Evolutionary conservation across 2,888 invertebrate genomes (phyloP).

Genomic region (Caenorhabditis sp.): DNA sequence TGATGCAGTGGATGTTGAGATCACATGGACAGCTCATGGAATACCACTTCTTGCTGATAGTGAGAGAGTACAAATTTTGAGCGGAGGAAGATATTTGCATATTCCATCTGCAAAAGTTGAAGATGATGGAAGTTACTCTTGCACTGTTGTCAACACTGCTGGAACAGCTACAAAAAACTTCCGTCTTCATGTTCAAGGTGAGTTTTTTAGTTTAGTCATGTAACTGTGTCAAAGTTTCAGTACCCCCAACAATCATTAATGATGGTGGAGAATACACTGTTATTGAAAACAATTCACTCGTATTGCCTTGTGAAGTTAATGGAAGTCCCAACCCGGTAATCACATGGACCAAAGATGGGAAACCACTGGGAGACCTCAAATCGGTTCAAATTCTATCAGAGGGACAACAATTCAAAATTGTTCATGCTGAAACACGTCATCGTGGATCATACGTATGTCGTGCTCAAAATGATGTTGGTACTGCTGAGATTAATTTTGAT

Average conservation of each 20-base stretch:
- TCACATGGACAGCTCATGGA: constrained; percentile 56
- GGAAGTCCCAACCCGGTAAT: constrained; percentile 73
- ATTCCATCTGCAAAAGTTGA: constrained; percentile 75
- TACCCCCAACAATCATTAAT: constrained; percentile 72
- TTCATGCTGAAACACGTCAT: constrained; percentile 52
- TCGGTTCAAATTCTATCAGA: constrained; percentile 58
- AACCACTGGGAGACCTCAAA: constrained; percentile 39
- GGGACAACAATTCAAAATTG: constrained; percentile 68
- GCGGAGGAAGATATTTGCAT: constrained; percentile 63
- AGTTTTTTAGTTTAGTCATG: constrained; percentile 51
- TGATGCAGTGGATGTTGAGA: constrained; percentile 58
- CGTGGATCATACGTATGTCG: constrained; percentile 52
- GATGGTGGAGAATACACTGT: constrained; percentile 69
- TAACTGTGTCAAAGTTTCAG: no score
- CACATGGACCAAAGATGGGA: constrained; percentile 72
- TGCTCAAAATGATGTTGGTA: constrained; percentile 66
- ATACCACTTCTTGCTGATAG: constrained; percentile 46
- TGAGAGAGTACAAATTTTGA: constrained; percentile 46
- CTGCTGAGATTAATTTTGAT: constrained; percentile 72
- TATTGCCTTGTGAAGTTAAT: constrained; percentile 72
- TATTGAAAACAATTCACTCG: constrained; percentile 72
- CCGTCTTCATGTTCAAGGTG: constrained; percentile 72
- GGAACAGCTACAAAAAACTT: constrained; percentile 71
- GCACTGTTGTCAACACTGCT: constrained; percentile 75
- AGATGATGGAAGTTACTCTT: constrained; percentile 77